Percentiles rank a stretch among this genome's conserved stretches.
Conservation (phyloP, 2,113 vertebrate genomes). For the Morone saxatilis region DNA sequence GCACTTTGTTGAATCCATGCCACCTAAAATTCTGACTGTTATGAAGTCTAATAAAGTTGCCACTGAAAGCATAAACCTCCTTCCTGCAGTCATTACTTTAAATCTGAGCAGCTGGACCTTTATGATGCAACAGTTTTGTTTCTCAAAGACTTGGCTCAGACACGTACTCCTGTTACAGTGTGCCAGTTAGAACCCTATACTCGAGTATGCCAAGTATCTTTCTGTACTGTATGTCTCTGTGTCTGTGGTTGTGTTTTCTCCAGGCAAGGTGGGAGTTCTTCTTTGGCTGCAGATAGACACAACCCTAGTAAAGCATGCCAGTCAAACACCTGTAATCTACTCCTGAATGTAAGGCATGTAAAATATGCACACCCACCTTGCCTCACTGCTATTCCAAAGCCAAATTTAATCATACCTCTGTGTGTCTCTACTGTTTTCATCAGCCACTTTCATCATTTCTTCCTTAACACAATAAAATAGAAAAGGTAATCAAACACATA, state of each 20-base stretch:
- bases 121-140: not conserved
- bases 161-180: not conserved
- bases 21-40: not conserved
- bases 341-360: slow-evolving; percentile 20
- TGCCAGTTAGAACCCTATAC: not conserved
- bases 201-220: not conserved
- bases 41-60: not conserved
- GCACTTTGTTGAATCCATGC: not conserved
- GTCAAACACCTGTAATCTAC: slow-evolving; percentile 40
- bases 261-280: slow-evolving; percentile 18
- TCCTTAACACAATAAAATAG: slow-evolving; percentile 51
- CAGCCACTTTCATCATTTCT: slow-evolving; percentile 38
- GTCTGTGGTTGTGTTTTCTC: not conserved
- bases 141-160: slow-evolving; percentile 18
- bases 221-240: not conserved
- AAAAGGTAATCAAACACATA: slow-evolving; percentile 57
- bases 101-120: slow-evolving; percentile 15
- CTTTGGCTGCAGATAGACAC: slow-evolving; percentile 8
- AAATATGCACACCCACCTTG: slow-evolving; percentile 46
- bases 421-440: slow-evolving; percentile 33
- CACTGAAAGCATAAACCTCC: not conserved
- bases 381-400: slow-evolving; percentile 5
- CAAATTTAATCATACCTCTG: slow-evolving; percentile 41
- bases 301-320: slow-evolving; percentile 22
- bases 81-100: slow-evolving; percentile 10